phyloP scores from a whole-genome alignment of 2,797 vertebrate species.

The Selene dorsalis region DNA sequence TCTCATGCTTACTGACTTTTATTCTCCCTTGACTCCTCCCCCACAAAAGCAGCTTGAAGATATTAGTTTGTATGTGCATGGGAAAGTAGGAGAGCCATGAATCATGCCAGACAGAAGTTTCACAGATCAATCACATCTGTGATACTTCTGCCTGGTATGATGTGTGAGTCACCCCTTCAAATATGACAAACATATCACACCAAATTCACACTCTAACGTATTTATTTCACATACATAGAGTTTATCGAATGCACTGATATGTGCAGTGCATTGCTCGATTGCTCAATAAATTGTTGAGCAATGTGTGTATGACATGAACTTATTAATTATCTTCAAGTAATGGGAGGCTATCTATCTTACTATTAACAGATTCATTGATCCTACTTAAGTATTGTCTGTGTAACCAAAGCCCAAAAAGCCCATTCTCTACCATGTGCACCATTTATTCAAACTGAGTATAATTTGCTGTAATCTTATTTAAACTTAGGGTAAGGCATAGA shows the following conservation, averaged over 20 bases:
- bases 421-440: too few species aligned
- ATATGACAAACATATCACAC: slow-evolving; percentile 36
- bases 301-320: neutral
- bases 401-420: neutral
- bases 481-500: neutral
- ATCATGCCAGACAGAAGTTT: slow-evolving; percentile 62
- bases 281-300: slow-evolving; percentile 1
- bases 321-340: neutral
- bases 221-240: neutral
- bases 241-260: neutral
- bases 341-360: neutral
- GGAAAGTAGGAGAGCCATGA: slow-evolving; percentile 63
- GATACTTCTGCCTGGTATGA: slow-evolving; percentile 30
- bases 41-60: slow-evolving; percentile 74
- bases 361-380: neutral
- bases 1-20: slow-evolving; percentile 43
- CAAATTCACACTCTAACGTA: slow-evolving; percentile 9
- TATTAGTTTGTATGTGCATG: slow-evolving; percentile 70
- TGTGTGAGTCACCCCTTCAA: slow-evolving; percentile 55
- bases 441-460: neutral
- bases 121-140: slow-evolving; percentile 67
- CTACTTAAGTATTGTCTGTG: neutral
- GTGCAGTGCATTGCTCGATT: too few species aligned
- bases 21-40: slow-evolving; percentile 69
- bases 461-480: neutral